These are phyloP conservation scores for Noctilio leporinus DNA, from an alignment of 2,113 vertebrate genomes.

Conservation along the genomic window DNA sequence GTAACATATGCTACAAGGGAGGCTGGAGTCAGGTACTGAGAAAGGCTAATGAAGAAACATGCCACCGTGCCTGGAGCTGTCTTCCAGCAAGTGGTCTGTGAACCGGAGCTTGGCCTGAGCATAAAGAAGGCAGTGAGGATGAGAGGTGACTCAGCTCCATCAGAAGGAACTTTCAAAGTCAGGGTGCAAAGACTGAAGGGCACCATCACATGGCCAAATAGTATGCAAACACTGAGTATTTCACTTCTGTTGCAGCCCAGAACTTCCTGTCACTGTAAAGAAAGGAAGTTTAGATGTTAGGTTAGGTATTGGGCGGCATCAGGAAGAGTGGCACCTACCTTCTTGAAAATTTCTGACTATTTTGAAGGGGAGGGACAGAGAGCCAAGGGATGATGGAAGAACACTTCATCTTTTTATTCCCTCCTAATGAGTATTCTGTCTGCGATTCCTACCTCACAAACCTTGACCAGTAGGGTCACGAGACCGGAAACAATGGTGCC, in stretches of 20 bases:
- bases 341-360: background rate
- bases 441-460: background rate
- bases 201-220: background rate
- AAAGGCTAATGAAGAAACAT: background rate
- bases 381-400: background rate
- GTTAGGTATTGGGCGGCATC: background rate
- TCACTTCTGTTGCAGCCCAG: background rate
- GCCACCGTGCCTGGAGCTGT: no score
- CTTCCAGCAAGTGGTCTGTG: background rate
- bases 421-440: background rate
- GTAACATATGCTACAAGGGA: background rate
- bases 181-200: background rate
- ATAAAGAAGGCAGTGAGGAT: background rate
- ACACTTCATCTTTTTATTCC: background rate
- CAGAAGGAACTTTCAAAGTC: background rate
- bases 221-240: background rate
- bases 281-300: background rate
- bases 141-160: background rate
- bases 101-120: background rate
- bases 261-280: fast-evolving
- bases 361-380: background rate
- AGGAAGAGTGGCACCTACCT: background rate
- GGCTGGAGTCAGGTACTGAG: background rate
- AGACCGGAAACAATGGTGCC: background rate
- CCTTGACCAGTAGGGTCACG: background rate